Evolutionary conservation across 2,888 invertebrate genomes (phyloP).

Genomic region (Drosophila demipolita): DNA sequence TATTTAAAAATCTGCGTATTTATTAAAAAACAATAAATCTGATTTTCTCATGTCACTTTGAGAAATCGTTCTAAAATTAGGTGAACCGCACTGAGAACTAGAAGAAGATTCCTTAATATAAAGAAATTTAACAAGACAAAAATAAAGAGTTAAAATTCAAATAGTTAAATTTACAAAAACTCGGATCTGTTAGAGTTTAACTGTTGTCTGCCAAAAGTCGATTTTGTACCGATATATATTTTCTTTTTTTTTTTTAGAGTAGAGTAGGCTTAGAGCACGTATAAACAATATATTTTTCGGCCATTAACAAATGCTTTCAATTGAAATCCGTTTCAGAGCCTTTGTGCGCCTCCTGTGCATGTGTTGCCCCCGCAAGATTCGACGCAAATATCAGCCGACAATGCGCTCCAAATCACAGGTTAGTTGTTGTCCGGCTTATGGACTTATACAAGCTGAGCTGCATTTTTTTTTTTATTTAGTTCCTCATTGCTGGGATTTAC

Average conservation of each 20-base stretch:
- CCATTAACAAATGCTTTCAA: slow-evolving; percentile 1
- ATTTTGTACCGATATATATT: neutral
- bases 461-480: slow-evolving; percentile 21
- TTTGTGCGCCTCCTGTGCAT: slow-evolving; percentile 96
- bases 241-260: neutral
- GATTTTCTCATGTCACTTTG: neutral
- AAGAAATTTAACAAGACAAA: too few relatives aligned
- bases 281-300: neutral
- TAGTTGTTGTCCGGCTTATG: slow-evolving; percentile 74
- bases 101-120: neutral
- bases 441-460: slow-evolving; percentile 21
- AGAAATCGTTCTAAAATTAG: neutral
- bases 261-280: neutral
- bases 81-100: neutral
- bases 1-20: neutral
- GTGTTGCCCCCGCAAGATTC: slow-evolving; percentile 93
- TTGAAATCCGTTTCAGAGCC: slow-evolving; percentile 89
- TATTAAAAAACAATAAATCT: neutral
- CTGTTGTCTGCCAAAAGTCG: neutral
- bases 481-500: slow-evolving; percentile 36
- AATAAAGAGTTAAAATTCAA: too few relatives aligned
- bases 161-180: too few relatives aligned
- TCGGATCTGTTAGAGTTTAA: too few relatives aligned
- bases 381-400: slow-evolving; percentile 93
- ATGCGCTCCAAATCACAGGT: slow-evolving; percentile 95